Evolutionary conservation across 2,797 vertebrate genomes (phyloP).

Genomic region (Halcyon leucocephala): DNA sequence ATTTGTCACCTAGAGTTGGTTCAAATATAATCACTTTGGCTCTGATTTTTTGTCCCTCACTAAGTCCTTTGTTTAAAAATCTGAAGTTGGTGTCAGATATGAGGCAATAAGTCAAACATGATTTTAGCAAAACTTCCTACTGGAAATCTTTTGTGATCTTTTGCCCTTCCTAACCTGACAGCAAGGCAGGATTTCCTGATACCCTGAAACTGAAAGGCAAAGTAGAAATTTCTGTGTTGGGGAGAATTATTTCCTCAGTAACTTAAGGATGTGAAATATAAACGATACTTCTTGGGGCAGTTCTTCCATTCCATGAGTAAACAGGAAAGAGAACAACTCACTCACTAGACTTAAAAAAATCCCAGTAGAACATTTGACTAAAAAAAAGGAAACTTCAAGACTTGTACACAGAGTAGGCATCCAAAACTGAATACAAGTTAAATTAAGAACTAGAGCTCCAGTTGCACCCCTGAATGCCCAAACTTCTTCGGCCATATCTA

Average conservation of each 20-base stretch:
- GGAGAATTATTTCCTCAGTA: neutral
- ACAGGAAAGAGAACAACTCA: neutral
- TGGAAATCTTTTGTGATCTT: neutral
- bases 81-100: neutral
- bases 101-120: neutral
- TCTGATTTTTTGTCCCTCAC: neutral
- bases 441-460: neutral
- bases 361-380: rapidly evolving
- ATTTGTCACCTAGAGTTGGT: neutral
- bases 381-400: neutral
- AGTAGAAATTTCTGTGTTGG: neutral
- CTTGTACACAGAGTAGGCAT: neutral
- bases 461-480: neutral
- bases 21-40: neutral
- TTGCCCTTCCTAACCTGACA: neutral
- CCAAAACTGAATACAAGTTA: neutral
- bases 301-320: neutral
- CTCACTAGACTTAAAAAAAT: neutral
- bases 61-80: neutral
- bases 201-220: neutral
- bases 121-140: neutral
- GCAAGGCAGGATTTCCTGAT: neutral
- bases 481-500: neutral
- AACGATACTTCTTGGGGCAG: neutral
- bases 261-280: neutral